Evolutionary conservation across 1,140 invertebrate genomes (phyloP).

Genomic region (Sycobia sp.): DNA sequence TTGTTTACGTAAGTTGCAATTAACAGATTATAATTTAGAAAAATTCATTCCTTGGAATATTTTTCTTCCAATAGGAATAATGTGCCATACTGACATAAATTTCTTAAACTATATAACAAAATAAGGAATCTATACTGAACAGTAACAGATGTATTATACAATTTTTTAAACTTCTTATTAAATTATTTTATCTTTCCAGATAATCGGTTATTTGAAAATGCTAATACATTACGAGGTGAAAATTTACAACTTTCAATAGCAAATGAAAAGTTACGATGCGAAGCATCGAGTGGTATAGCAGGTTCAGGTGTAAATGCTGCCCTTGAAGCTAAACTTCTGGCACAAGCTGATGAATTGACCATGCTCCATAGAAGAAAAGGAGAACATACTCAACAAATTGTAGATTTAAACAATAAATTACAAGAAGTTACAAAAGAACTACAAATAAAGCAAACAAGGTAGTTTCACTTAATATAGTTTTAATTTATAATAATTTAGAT

Average conservation of each 20-base stretch:
- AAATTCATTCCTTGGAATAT: no score
- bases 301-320: constrained; percentile 57
- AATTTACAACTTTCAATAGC: constrained; percentile 83
- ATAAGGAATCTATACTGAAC: no score
- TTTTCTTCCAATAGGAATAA: no score
- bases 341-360: constrained; percentile 90
- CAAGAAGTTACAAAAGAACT: constrained; percentile 85
- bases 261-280: constrained; percentile 78
- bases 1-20: constrained; percentile 65
- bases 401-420: constrained; percentile 84
- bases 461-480: constrained; percentile 38
- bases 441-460: constrained; percentile 76
- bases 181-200: constrained; percentile 69
- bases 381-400: constrained; percentile 91
- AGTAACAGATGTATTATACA: no score
- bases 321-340: constrained; percentile 83
- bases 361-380: constrained; percentile 86
- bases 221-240: constrained; percentile 76
- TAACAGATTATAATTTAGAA: constrained; percentile 11
- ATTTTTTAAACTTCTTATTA: no score
- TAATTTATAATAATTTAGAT: neutral
- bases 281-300: constrained; percentile 58
- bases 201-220: constrained; percentile 84
- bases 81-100: no score
- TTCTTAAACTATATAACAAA: no score